Evolutionary conservation across 2,797 vertebrate genomes (phyloP), one percentile per base, ranked within the genome.

Genomic region (Smutsia temminckii): DNA sequence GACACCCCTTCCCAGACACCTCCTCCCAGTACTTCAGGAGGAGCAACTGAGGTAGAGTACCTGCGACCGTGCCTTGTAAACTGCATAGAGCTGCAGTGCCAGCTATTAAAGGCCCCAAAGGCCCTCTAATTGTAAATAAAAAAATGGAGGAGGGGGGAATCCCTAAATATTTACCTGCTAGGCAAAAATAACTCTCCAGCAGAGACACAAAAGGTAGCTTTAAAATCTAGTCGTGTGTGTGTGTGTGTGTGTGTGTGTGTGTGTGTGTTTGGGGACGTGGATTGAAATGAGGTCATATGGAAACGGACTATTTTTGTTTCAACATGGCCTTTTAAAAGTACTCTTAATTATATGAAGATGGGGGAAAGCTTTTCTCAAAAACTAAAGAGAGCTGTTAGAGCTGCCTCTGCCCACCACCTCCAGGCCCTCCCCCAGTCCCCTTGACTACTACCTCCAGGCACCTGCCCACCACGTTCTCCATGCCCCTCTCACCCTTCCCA

Each of bases 321-420:
- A 88, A 94, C 90, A 84, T 75, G 74, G 88, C 85, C 95, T 97
- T 97, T 97, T 68, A 86, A 95, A 97, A 97, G 95, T 96, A 96
- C 78, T 93, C 83, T 93, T 97, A 97, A 97, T 97, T 94, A 94
- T 91, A 96, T 95, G 95, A 97, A 95, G 91, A 97, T 96, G 81
- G 78, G 83, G 27, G 59, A 96, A 97, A 95, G 85, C 14, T 46
- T 84, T 92, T 91, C 93, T 95, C 90, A 92, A 93, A 97, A 96
- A 96, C 91, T 93, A 95, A 72, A 97, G 92, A 97, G 95, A 77
- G 84, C 40, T 17, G 14, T 34, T 34, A 61, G 42, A 90, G 55
- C 85, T 0, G 20, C 92, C 96, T 93, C 64, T 66, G 68, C 37
- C 25, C 55, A 55, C 42, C 49, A 32, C 55, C 40, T 63, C 78